Conservation (phyloP, 2,888 invertebrate species). For the Anthoptus insignis region DNA sequence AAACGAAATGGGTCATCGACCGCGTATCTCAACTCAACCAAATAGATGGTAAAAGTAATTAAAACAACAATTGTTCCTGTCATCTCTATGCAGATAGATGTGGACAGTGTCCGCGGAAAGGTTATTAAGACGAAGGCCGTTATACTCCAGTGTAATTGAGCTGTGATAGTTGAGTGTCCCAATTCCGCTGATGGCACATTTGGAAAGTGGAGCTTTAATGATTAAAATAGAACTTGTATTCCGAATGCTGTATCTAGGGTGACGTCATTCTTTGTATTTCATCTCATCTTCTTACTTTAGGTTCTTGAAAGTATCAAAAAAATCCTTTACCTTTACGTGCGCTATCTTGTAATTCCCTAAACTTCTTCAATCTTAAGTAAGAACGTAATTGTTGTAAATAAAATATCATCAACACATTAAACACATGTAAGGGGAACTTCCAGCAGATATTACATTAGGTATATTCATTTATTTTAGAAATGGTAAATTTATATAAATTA, state of each 20-base stretch:
- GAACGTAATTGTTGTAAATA: too few relatives aligned
- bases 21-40: slow-evolving; percentile 53
- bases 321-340: not conserved
- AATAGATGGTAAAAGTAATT: slow-evolving; percentile 75
- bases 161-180: slow-evolving; percentile 24
- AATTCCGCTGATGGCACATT: slow-evolving; percentile 23
- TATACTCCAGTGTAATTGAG: slow-evolving; percentile 29
- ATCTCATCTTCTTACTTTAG: not conserved
- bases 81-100: slow-evolving; percentile 73
- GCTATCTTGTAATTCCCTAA: too few relatives aligned
- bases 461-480: too few relatives aligned
- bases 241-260: not conserved
- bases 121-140: slow-evolving; percentile 28
- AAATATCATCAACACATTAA: too few relatives aligned
- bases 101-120: slow-evolving; percentile 36
- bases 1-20: slow-evolving; percentile 55
- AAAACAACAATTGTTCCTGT: slow-evolving; percentile 71
- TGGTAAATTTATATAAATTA: too few relatives aligned
- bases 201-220: slow-evolving; percentile 28
- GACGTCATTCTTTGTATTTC: not conserved
- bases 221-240: slow-evolving; percentile 17
- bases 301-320: too few relatives aligned
- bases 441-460: too few relatives aligned
- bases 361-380: too few relatives aligned
- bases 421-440: too few relatives aligned